phyloP scores from a whole-genome alignment of 2,113 vertebrate genomes.

The Typhlomys cinereus region DNA sequence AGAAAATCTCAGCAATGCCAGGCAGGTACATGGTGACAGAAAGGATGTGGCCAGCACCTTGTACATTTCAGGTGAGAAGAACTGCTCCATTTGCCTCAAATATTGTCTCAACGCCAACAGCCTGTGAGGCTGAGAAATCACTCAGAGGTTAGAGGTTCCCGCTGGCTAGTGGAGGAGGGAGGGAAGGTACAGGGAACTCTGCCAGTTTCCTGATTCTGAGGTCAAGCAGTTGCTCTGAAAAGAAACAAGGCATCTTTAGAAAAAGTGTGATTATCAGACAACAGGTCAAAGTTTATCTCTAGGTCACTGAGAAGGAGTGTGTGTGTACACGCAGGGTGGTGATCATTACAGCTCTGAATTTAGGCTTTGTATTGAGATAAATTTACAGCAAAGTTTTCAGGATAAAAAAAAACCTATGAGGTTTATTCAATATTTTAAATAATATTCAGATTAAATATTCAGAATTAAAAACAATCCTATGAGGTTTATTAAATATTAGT shows the following conservation, averaged over 20 bases:
- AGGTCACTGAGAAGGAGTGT: conserved; percentile 87
- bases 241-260: conserved; percentile 84
- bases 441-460: conserved; percentile 54
- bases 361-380: conserved; percentile 66
- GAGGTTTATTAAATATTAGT: conserved; percentile 1
- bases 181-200: conserved; percentile 79
- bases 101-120: conserved; percentile 78
- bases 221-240: conserved; percentile 83
- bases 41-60: conserved; percentile 32
- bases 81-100: conserved; percentile 69
- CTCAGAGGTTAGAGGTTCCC: conserved; percentile 82
- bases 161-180: conserved; percentile 79
- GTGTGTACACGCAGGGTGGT: background rate
- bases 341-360: conserved; percentile 63
- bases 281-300: conserved; percentile 93
- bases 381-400: conserved; percentile 49
- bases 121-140: conserved; percentile 77
- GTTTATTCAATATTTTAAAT: conserved; percentile 34
- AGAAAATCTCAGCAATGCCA: background rate
- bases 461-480: background rate
- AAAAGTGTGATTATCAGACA: conserved; percentile 86
- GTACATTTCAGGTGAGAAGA: conserved; percentile 65
- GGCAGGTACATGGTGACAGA: background rate
- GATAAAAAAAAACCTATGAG: background rate
- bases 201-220: conserved; percentile 83